Conservation (phyloP, 1,140 invertebrate genomes). For the Daktulosphaira vitifoliae region DNA sequence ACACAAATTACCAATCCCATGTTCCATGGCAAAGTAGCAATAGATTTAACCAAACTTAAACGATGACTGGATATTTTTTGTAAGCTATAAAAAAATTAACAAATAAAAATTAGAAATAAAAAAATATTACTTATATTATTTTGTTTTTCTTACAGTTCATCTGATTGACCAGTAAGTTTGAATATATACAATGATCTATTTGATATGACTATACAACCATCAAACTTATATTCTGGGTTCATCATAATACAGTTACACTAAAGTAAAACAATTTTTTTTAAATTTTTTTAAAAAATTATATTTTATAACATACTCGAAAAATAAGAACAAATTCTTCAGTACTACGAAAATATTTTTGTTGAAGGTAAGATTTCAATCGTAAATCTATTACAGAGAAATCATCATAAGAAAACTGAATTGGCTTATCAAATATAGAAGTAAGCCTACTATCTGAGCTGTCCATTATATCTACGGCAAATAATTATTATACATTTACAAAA, state of each 20-base stretch:
- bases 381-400: slow-evolving; percentile 51
- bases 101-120: not conserved
- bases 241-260: slow-evolving; percentile 34
- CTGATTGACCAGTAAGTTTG: slow-evolving; percentile 37
- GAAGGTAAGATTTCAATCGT: slow-evolving; percentile 51
- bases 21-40: slow-evolving; percentile 11
- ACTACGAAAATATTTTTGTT: slow-evolving; percentile 46
- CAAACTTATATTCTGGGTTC: slow-evolving; percentile 46
- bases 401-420: slow-evolving; percentile 49
- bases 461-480: not conserved
- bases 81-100: not conserved
- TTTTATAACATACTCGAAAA: slow-evolving; percentile 43
- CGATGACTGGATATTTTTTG: slow-evolving; percentile 26
- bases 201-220: slow-evolving; percentile 50
- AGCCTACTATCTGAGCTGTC: slow-evolving; percentile 24
- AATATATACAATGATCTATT: slow-evolving; percentile 49
- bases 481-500: too few relatives aligned
- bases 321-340: slow-evolving; percentile 50
- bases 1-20: slow-evolving; percentile 18
- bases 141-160: slow-evolving; percentile 9
- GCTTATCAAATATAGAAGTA: slow-evolving; percentile 1
- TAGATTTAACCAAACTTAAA: slow-evolving; percentile 9
- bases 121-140: not conserved
- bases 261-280: too few relatives aligned
- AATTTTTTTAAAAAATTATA: too few relatives aligned